Evolutionary conservation across 2,113 vertebrate genomes (phyloP).

Genomic region (Haemorhous mexicanus): DNA sequence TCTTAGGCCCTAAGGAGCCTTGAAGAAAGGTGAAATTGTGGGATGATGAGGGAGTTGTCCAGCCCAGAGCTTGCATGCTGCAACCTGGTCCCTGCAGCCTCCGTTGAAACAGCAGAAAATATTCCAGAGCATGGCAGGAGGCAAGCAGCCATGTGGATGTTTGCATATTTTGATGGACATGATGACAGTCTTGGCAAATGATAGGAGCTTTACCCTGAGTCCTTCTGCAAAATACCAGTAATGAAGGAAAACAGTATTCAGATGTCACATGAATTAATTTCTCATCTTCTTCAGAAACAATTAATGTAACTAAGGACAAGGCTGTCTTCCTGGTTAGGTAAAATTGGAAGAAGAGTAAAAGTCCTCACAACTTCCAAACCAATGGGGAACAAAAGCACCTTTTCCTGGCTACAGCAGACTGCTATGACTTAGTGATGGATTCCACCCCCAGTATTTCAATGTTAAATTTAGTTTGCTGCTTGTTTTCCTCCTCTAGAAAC

Average conservation of each 20-base stretch:
- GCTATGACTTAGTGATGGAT: neutral
- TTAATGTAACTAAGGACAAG: neutral
- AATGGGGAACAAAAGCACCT: neutral
- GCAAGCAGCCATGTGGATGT: neutral
- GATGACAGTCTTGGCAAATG: neutral
- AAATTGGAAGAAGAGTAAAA: neutral
- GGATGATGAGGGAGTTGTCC: neutral
- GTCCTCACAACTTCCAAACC: neutral
- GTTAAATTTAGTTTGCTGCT: neutral
- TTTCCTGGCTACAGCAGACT: neutral
- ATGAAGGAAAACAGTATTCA: neutral
- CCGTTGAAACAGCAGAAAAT: neutral
- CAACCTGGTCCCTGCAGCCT: neutral
- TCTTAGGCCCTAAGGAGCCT: neutral
- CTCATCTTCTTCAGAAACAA: neutral
- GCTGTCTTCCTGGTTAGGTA: neutral
- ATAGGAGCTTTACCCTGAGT: neutral
- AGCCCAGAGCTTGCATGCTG: neutral
- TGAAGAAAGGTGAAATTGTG: neutral
- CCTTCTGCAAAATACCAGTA: neutral
- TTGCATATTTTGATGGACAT: neutral
- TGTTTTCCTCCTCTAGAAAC: neutral
- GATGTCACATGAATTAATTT: neutral
- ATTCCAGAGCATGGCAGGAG: neutral
- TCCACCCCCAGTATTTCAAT: neutral